Evolutionary conservation across 1,140 invertebrate genomes (phyloP).

Genomic region (Drosophila simulans): DNA sequence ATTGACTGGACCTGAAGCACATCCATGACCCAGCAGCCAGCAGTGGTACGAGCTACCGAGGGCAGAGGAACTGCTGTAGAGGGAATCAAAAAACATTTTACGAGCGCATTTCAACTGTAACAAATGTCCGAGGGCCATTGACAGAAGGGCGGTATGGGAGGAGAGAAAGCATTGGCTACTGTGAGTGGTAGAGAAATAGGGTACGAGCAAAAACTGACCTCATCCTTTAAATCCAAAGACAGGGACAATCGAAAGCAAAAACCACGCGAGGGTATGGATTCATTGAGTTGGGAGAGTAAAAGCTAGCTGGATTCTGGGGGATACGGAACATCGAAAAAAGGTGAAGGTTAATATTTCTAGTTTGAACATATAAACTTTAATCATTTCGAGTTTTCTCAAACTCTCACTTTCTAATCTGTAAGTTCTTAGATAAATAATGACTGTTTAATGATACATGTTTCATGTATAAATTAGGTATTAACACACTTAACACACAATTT

Average conservation of each 20-base stretch:
- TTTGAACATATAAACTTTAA: too few relatives aligned
- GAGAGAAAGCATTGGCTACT: constrained; percentile 15
- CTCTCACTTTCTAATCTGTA: background rate
- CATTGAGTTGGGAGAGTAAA: constrained; percentile 9
- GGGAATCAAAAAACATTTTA: constrained; percentile 74
- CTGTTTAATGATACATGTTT: too few relatives aligned
- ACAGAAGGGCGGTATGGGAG: constrained; percentile 18
- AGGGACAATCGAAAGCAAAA: constrained; percentile 57
- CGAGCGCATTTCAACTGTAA: constrained; percentile 81
- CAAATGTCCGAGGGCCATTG: constrained; percentile 71
- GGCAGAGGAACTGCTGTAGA: constrained; percentile 13
- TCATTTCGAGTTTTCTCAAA: too few relatives aligned
- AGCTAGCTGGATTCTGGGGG: constrained; percentile 1
- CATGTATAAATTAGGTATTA: too few relatives aligned
- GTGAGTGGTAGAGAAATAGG: background rate
- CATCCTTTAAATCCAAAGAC: constrained; percentile 69
- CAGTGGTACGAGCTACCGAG: constrained; percentile 3
- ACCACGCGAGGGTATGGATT: constrained; percentile 27
- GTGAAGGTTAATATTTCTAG: too few relatives aligned
- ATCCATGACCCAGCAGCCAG: constrained; percentile 1
- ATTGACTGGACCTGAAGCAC: constrained; percentile 21
- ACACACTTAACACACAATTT: too few relatives aligned
- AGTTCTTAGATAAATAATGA: background rate
- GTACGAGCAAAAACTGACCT: constrained; percentile 70
- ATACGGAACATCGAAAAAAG: constrained; percentile 6